Percentiles rank a stretch among this genome's conserved stretches.
Evolutionary conservation across 2,113 vertebrate genomes (phyloP).

Genomic region (Oryzias melastigma): DNA sequence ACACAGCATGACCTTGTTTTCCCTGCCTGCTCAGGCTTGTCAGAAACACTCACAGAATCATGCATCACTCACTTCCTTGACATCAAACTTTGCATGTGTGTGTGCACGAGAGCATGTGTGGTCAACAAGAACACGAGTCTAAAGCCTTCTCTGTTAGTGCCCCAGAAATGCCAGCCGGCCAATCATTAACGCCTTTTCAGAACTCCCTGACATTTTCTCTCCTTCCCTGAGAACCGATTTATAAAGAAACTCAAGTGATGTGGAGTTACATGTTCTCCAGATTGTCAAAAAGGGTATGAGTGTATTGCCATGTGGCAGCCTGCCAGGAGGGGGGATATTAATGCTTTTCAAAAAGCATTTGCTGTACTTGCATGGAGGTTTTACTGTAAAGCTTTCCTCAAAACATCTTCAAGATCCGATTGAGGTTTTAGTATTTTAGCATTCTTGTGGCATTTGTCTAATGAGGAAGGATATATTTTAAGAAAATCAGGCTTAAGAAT

Average conservation of each 20-base stretch:
- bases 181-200: conserved; percentile 69
- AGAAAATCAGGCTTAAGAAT: too few relatives aligned
- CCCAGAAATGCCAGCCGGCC: conserved; percentile 56
- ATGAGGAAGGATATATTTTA: too few relatives aligned
- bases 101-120: conserved; percentile 27
- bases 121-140: conserved; percentile 49
- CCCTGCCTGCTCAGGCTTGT: conserved; percentile 66
- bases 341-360: too few relatives aligned
- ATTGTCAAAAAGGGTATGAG: too few relatives aligned
- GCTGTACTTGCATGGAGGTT: too few relatives aligned
- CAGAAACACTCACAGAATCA: conserved; percentile 69
- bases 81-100: conserved; percentile 38
- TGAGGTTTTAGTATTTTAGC: too few relatives aligned
- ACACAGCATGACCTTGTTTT: conserved; percentile 65
- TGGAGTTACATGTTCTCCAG: too few relatives aligned
- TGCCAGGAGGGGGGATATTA: too few relatives aligned
- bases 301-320: too few relatives aligned
- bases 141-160: conserved; percentile 47
- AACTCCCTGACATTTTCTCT: conserved; percentile 42
- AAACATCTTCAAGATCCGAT: too few relatives aligned
- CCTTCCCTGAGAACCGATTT: neutral
- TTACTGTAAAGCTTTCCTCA: too few relatives aligned
- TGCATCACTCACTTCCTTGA: conserved; percentile 62
- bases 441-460: too few relatives aligned
- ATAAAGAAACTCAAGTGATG: neutral